These are phyloP conservation scores for Cheilosia impressa DNA, from an alignment of 2,888 invertebrate genomes.

Conservation along the genomic window DNA sequence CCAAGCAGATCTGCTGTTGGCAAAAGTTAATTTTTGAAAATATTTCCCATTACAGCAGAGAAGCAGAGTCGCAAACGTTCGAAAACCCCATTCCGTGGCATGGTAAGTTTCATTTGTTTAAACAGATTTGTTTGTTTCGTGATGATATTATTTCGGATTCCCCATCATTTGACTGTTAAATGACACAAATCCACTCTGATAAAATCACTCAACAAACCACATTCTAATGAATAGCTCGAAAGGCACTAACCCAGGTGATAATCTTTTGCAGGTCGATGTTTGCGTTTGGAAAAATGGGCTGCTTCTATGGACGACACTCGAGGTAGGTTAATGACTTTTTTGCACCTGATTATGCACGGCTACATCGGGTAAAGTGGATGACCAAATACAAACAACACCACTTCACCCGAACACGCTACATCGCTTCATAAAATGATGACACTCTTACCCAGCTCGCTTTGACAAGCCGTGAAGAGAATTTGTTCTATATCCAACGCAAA, in stretches of 20 bases:
- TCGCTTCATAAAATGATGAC: constrained; percentile 31
- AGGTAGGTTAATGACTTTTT: no score
- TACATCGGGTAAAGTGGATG: no score
- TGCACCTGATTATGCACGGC: no score
- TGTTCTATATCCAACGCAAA: constrained; percentile 52
- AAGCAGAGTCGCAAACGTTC: neutral
- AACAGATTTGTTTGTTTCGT: neutral
- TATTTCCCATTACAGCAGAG: neutral
- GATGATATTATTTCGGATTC: constrained; percentile 58
- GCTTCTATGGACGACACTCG: no score
- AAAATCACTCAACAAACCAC: neutral
- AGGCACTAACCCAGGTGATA: neutral
- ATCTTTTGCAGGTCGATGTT: neutral
- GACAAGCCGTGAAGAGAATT: constrained; percentile 59
- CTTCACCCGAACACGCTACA: no score
- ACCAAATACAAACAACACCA: no score
- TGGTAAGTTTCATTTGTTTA: neutral
- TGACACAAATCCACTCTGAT: constrained; percentile 34
- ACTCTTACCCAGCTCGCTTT: constrained; percentile 61
- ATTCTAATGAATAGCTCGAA: neutral
- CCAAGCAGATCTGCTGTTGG: no score
- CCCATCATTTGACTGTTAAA: constrained; percentile 43
- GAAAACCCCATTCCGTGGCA: neutral
- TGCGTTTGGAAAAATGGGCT: no score
- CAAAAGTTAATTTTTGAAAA: no score